A percentile compares a stretch with the other conserved stretches of the same genome.
phyloP scores from a whole-genome alignment of 2,797 vertebrate genomes.

The Chrosomus eos region DNA sequence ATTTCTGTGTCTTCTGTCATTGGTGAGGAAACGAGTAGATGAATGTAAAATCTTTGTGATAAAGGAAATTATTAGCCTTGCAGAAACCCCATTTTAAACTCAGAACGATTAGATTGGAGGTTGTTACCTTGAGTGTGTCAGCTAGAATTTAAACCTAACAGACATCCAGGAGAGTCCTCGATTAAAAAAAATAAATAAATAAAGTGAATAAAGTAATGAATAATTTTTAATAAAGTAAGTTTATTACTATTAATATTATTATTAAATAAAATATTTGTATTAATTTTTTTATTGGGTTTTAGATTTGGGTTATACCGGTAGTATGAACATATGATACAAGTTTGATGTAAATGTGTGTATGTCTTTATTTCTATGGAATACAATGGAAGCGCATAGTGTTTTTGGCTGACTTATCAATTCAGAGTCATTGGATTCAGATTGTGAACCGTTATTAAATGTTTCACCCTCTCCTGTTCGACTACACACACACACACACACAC shows the following conservation, averaged over 20 bases:
- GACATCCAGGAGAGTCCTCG: background rate
- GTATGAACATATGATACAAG: background rate
- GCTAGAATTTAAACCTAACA: background rate
- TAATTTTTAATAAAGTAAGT: background rate
- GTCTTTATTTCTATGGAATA: background rate
- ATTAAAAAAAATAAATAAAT: background rate
- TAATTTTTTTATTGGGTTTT: background rate
- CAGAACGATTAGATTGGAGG: conserved; percentile 3
- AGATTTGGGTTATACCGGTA: background rate
- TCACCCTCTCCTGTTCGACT: background rate
- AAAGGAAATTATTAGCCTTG: background rate
- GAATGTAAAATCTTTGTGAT: background rate
- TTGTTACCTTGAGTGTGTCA: background rate
- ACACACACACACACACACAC: conserved; percentile 10
- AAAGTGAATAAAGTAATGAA: background rate
- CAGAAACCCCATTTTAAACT: conserved; percentile 11
- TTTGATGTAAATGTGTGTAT: background rate
- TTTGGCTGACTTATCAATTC: background rate
- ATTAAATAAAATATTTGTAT: background rate
- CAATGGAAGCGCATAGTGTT: background rate
- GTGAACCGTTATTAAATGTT: background rate
- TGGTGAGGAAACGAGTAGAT: conserved; percentile 26
- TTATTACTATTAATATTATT: background rate
- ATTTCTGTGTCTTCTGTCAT: conserved; percentile 28
- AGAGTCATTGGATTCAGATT: background rate